Percentiles rank a stretch among this genome's conserved stretches.
These are phyloP conservation scores for Drosophila affinis DNA, from an alignment of 2,888 invertebrate genomes.

Conservation along the genomic window DNA sequence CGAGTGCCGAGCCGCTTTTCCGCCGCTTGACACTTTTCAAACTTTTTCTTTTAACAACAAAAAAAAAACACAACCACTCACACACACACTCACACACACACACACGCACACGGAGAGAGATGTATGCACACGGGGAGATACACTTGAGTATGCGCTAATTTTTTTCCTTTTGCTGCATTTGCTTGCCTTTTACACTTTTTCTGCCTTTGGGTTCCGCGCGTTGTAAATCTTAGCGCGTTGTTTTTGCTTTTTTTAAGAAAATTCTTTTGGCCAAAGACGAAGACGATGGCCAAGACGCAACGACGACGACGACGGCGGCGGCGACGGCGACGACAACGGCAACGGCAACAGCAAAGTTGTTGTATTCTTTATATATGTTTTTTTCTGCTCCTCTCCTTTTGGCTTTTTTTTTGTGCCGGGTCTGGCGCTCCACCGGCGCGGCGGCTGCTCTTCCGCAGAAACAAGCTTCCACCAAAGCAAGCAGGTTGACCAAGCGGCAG, in stretches of 20 bases:
- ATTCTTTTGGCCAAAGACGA: constrained; percentile 43
- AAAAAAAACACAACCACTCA: not conserved
- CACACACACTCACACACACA: constrained; percentile 13
- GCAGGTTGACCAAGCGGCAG: constrained; percentile 66
- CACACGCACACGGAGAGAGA: constrained; percentile 8
- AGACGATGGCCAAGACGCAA: constrained; percentile 44
- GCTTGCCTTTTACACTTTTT: constrained; percentile 74
- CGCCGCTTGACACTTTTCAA: constrained; percentile 74
- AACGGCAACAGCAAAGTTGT: constrained; percentile 39
- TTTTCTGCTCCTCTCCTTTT: constrained; percentile 15
- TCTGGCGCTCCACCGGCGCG: constrained; percentile 36
- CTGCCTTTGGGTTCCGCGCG: constrained; percentile 55
- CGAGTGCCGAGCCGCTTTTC: not conserved
- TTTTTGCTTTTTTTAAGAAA: constrained; percentile 34
- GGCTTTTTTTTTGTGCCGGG: constrained; percentile 42
- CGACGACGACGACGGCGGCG: constrained; percentile 16
- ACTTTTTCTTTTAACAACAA: constrained; percentile 63
- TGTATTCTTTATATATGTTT: constrained; percentile 21
- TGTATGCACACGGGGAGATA: constrained; percentile 11
- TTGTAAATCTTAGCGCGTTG: constrained; percentile 57
- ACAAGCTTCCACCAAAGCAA: constrained; percentile 62
- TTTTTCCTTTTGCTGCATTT: constrained; percentile 59
- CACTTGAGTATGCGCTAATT: constrained; percentile 78
- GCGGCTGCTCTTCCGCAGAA: constrained; percentile 71
- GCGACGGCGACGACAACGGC: constrained; percentile 18